phyloP scores from a whole-genome alignment of 2,888 invertebrate species.

The Desoria tigrina region DNA sequence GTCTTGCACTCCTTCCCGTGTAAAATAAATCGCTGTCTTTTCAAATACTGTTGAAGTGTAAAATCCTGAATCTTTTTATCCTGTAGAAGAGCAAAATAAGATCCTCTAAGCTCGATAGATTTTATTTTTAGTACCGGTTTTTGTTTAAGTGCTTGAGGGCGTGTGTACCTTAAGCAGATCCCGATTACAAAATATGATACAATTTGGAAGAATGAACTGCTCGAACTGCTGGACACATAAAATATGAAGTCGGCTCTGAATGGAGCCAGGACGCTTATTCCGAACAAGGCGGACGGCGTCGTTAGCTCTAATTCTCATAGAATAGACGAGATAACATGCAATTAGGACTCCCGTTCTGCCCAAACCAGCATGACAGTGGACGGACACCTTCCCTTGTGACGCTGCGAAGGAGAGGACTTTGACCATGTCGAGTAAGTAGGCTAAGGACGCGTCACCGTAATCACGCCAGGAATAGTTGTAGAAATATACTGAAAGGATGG shows the following conservation, averaged over 20 bases:
- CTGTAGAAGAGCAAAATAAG: too few species aligned
- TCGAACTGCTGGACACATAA: slow-evolving; percentile 79
- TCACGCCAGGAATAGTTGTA: slow-evolving; percentile 89
- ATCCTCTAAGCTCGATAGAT: too few species aligned
- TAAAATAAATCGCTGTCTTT: slow-evolving; percentile 69
- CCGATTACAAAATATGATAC: slow-evolving; percentile 69
- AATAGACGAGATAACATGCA: slow-evolving; percentile 81
- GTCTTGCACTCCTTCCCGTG: slow-evolving; percentile 78
- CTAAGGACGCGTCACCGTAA: slow-evolving; percentile 76
- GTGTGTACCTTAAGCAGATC: slow-evolving; percentile 57
- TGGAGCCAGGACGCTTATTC: slow-evolving; percentile 72
- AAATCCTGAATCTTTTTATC: slow-evolving; percentile 63
- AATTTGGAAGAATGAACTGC: slow-evolving; percentile 74
- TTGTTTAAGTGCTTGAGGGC: too few species aligned
- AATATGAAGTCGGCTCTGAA: slow-evolving; percentile 81
- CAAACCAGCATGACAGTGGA: slow-evolving; percentile 86
- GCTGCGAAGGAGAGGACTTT: slow-evolving; percentile 83
- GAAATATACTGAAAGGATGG: slow-evolving; percentile 75
- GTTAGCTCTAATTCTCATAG: slow-evolving; percentile 71
- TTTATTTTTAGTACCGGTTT: too few species aligned
- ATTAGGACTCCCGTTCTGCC: slow-evolving; percentile 85
- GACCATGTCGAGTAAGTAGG: slow-evolving; percentile 82
- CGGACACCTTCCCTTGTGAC: slow-evolving; percentile 76
- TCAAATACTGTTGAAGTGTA: slow-evolving; percentile 70
- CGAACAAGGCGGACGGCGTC: slow-evolving; percentile 79